Percentiles rank a stretch among this genome's conserved stretches.
These are phyloP conservation scores for Acanthurus lineatus DNA, from an alignment of 2,797 vertebrate species.

Conservation along the genomic window DNA sequence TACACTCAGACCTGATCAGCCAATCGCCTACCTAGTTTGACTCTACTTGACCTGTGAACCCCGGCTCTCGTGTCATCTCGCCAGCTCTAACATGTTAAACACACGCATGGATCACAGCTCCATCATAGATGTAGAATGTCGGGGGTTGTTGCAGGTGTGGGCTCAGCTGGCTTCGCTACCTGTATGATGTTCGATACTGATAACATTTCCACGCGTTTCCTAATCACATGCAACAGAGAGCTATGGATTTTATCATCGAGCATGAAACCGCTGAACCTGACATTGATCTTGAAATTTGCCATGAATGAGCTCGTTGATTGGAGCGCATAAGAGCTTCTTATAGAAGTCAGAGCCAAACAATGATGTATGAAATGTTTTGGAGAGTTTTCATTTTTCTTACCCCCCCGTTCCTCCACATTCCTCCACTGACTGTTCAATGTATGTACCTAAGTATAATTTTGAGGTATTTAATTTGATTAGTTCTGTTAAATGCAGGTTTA, in stretches of 20 bases:
- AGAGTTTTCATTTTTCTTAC: constrained; percentile 13
- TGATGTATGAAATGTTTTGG: constrained; percentile 27
- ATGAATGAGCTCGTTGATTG: constrained; percentile 48
- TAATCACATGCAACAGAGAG: constrained; percentile 77
- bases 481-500: background rate
- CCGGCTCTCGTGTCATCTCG: constrained; percentile 62
- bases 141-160: background rate
- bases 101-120: constrained; percentile 51
- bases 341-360: constrained; percentile 32
- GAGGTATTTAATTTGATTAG: background rate
- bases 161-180: constrained; percentile 57
- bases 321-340: constrained; percentile 18
- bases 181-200: constrained; percentile 66
- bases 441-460: background rate
- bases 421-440: background rate
- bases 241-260: constrained; percentile 70
- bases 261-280: constrained; percentile 44
- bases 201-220: constrained; percentile 54
- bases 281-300: constrained; percentile 51
- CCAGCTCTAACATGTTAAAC: constrained; percentile 68
- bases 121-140: constrained; percentile 30
- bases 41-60: constrained; percentile 82
- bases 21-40: constrained; percentile 89
- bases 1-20: constrained; percentile 96
- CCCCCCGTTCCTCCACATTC: background rate